Evolutionary conservation across 37 sponge, comb jelly and placozoan genomes (phyloP).

Genomic region (Hormiphora californensis): DNA sequence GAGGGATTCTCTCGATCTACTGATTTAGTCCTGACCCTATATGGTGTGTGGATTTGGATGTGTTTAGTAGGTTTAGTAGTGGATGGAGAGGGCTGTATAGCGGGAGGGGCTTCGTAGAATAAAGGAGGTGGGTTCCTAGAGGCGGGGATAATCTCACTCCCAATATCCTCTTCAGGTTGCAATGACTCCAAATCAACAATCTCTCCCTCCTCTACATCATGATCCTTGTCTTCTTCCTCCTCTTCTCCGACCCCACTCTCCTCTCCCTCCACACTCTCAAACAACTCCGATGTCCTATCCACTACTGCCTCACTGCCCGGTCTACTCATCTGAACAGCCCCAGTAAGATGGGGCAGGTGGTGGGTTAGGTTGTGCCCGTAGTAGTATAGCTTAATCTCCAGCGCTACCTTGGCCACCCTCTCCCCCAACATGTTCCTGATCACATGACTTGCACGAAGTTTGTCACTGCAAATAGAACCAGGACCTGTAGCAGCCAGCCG

Average conservation of each 20-base stretch:
- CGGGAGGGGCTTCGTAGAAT: not conserved
- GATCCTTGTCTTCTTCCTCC: not conserved
- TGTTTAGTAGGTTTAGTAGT: not conserved
- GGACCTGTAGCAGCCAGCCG: not conserved
- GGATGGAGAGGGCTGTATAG: not conserved
- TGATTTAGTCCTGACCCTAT: too few species aligned
- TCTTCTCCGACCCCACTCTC: not conserved
- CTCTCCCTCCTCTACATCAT: not conserved
- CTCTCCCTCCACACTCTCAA: not conserved
- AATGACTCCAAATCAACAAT: not conserved
- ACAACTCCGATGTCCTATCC: not conserved
- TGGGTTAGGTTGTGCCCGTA: constrained; percentile 7
- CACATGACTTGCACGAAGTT: not conserved
- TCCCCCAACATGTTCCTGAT: constrained; percentile 45
- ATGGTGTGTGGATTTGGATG: too few species aligned
- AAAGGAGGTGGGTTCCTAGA: constrained; percentile 40
- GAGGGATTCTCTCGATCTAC: too few species aligned
- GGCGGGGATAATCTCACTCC: too few species aligned
- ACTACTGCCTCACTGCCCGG: not conserved
- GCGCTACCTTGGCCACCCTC: not conserved
- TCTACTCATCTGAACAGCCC: too few species aligned
- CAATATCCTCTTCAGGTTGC: not conserved
- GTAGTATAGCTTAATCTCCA: constrained; percentile 40
- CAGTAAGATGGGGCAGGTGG: not conserved
- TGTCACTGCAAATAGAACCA: not conserved